Evolutionary conservation across 2,113 vertebrate genomes (phyloP).

Genomic region (Nematolebias whitei): DNA sequence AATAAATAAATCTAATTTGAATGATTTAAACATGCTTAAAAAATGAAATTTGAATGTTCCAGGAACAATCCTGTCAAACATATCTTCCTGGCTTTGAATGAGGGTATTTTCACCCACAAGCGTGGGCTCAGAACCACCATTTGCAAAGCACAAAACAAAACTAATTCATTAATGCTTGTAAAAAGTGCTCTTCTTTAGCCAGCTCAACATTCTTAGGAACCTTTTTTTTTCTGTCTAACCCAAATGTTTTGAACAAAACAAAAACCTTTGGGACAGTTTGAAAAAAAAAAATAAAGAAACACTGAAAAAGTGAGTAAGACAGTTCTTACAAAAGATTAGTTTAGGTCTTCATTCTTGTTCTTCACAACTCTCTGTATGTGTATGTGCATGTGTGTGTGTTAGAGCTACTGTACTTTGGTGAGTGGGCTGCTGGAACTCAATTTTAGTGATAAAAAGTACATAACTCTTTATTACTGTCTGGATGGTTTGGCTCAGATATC

Average conservation of each 20-base stretch:
- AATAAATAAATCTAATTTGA: background rate
- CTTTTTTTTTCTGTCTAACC: background rate
- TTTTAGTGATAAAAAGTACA: constrained; percentile 36
- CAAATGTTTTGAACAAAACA: background rate
- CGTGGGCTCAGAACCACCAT: background rate
- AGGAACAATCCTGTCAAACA: constrained; percentile 41
- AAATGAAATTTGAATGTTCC: constrained; percentile 39
- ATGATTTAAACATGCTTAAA: constrained; percentile 15
- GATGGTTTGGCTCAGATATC: constrained; percentile 28
- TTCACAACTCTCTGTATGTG: no score
- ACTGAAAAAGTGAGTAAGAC: background rate
- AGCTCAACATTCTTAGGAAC: no score
- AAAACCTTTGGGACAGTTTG: background rate
- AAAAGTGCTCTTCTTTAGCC: no score
- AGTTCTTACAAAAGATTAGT: background rate
- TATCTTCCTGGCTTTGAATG: constrained; percentile 43
- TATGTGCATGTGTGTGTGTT: background rate
- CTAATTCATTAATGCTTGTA: no score
- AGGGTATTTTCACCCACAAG: constrained; percentile 44
- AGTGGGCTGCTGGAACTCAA: constrained; percentile 54
- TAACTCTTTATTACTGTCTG: constrained; percentile 41
- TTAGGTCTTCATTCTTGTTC: background rate
- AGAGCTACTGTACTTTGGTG: constrained; percentile 28
- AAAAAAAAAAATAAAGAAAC: background rate
- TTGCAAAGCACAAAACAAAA: background rate